Evolutionary conservation across 1,140 invertebrate genomes (phyloP), one percentile per base, ranked within the genome.

Genomic region (Triops longicaudatus): DNA sequence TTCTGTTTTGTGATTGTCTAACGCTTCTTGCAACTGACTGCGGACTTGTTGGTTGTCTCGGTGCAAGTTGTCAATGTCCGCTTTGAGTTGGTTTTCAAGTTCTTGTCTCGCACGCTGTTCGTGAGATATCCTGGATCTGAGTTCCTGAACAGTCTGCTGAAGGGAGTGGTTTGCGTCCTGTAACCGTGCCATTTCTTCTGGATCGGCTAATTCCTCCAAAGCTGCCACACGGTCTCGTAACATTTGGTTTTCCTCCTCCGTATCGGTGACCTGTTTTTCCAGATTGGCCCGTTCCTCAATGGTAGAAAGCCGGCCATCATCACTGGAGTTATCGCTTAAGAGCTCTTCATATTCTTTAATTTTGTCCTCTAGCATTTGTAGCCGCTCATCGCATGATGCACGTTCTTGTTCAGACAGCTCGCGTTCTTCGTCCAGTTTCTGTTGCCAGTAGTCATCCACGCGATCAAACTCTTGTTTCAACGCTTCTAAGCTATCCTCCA

Each of bases 401-500:
- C 93, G 91, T 81, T 94, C 92, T 77, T 91, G 88, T 78, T 91
- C 90, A 81, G 89, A 91, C 71, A 90, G 83, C 78, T 89, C 87
- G 44, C 93, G 85, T 82, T 94, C 93, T 78, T 93, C 92, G 72
- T 91, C 88, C 41, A 95, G 83, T 84, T 93, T 93, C 9, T 78
- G 73, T 31, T 89, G 86, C 92, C 93, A 95, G 83, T 94, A 94
- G 81, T 94, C 92, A 83, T 95, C 93, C 81, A 91, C 92, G 78
- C 90, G 88, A 80, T 94, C 92, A 81, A 92, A 93, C 80, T 94
- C 92, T 22, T 86, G 84, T 80, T 87, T 88, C 81, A 94, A 83
- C 79, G 90, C 84, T 82, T 94, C 91, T 31, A 93, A 82, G 81
- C 90, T 91, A 26, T 84, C 84, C 82, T 93, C 91, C 17, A 93